phyloP scores from a whole-genome alignment of 2,888 invertebrate species.

The Xanthorhoe spadicearia region DNA sequence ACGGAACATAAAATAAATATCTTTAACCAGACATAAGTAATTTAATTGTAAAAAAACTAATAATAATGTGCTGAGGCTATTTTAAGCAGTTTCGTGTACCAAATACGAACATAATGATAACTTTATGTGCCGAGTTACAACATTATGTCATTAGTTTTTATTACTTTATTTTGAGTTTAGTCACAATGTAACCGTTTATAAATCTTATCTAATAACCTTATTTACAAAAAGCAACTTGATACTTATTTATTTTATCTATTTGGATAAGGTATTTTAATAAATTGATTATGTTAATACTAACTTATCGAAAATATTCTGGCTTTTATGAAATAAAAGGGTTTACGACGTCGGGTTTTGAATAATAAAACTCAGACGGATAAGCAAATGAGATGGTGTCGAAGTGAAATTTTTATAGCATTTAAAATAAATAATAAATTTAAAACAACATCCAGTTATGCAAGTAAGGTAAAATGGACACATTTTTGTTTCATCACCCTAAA shows the following conservation, averaged over 20 bases:
- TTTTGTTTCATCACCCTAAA: neutral
- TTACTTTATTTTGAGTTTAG: conserved; percentile 24
- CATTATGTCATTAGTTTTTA: conserved; percentile 24
- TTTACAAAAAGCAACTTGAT: conserved; percentile 9
- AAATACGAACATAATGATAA: conserved; percentile 6
- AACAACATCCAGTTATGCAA: neutral
- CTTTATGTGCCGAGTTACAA: conserved; percentile 3
- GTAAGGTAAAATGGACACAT: neutral
- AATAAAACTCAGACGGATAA: conserved; percentile 6
- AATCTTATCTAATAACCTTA: conserved; percentile 32
- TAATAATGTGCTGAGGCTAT: neutral
- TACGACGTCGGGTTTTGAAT: conserved; percentile 3
- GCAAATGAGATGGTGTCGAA: neutral
- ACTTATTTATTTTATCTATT: neutral
- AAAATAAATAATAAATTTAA: too few relatives aligned
- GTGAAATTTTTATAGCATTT: conserved; percentile 1
- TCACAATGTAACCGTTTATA: conserved; percentile 20
- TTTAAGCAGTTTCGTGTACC: conserved; percentile 1
- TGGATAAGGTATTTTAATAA: conserved; percentile 1
- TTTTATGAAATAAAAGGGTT: conserved; percentile 1
- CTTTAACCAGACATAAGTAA: too few relatives aligned
- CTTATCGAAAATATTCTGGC: neutral
- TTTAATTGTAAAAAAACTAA: conserved; percentile 9
- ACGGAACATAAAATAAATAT: too few relatives aligned
- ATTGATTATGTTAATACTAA: neutral